phyloP scores from a whole-genome alignment of 2,797 vertebrate species.

The Chelonia mydas region DNA sequence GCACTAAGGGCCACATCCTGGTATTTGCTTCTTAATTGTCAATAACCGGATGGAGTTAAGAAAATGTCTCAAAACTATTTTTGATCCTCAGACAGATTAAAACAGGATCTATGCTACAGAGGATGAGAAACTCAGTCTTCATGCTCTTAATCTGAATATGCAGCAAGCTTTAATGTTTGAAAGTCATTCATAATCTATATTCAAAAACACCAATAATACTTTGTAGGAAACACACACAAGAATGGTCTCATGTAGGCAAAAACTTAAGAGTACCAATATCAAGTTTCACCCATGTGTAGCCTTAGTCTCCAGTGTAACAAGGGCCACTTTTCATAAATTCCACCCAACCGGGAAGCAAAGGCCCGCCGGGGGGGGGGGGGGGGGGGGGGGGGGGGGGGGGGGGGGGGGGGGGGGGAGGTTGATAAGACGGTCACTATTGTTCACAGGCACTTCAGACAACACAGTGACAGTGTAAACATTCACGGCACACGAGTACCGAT shows the following conservation, averaged over 20 bases:
- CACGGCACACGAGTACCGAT: not conserved
- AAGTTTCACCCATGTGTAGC: not conserved
- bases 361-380: too few species aligned
- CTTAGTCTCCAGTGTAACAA: not conserved
- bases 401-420: rapidly evolving
- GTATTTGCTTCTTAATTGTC: not conserved
- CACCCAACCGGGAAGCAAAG: not conserved
- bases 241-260: not conserved
- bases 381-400: rapidly evolving
- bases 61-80: not conserved
- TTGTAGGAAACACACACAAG: not conserved
- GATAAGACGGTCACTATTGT: not conserved
- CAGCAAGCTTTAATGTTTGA: not conserved
- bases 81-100: not conserved
- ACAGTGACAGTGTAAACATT: not conserved
- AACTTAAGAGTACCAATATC: not conserved
- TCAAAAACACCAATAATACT: not conserved
- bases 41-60: not conserved
- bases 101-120: not conserved
- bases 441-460: too few species aligned
- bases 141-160: not conserved
- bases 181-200: not conserved
- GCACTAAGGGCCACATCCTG: not conserved
- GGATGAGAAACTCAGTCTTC: not conserved
- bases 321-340: not conserved